A percentile compares a stretch with the other conserved stretches of the same genome.
Evolutionary conservation across 2,888 invertebrate genomes (phyloP).

Genomic region (Polydrusus cervinus): DNA sequence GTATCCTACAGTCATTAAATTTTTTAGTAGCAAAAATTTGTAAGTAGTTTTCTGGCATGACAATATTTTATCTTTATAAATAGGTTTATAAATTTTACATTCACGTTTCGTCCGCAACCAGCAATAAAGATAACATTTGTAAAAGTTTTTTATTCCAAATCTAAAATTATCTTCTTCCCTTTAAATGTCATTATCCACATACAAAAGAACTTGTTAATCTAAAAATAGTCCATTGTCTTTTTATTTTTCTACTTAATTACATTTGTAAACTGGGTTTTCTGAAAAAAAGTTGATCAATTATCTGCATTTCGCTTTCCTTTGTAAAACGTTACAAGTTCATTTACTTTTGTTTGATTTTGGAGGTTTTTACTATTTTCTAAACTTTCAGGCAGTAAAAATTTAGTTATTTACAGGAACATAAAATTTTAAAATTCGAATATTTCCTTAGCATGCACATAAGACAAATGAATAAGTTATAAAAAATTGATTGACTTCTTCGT

Average conservation of each 20-base stretch:
- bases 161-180: slow-evolving; percentile 5
- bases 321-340: slow-evolving; percentile 13
- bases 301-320: slow-evolving; percentile 7
- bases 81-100: background rate
- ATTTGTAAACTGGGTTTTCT: background rate
- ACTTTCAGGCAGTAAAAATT: background rate
- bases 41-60: background rate
- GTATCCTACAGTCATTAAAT: too few species aligned
- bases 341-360: background rate
- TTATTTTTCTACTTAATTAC: background rate
- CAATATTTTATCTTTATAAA: background rate
- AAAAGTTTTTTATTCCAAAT: slow-evolving; percentile 5
- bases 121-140: background rate
- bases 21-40: background rate
- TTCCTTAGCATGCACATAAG: background rate
- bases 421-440: background rate
- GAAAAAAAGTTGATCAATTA: slow-evolving; percentile 19
- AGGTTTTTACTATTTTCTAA: background rate
- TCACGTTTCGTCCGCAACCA: background rate
- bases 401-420: background rate
- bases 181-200: slow-evolving; percentile 8
- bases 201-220: slow-evolving; percentile 8
- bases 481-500: too few species aligned
- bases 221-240: slow-evolving; percentile 9
- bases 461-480: too few species aligned